Evolutionary conservation across 2,113 vertebrate species (phyloP), one percentile per base, ranked within the genome.

Genomic region (Pygoscelis adeliae): DNA sequence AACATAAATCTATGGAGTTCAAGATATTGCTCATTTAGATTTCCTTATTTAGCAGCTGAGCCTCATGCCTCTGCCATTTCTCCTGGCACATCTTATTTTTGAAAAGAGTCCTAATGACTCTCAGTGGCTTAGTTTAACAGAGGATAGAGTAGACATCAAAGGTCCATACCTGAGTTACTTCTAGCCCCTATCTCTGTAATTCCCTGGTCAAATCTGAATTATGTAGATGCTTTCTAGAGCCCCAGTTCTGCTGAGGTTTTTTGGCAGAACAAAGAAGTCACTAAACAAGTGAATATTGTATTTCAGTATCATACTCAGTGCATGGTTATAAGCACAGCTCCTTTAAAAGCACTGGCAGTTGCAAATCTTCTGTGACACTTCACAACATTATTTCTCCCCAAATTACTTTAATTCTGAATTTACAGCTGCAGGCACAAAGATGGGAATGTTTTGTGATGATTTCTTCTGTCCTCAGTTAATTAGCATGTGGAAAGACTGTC

Each of bases 391-490:
- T 93, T 96, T 96, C 81, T 93, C 58, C 59, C 55, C 71, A 95
- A 49, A 97, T 96, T 92, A 92, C 56, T 92, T 94, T 84, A 95
- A 96, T 95, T 95, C 61, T 87, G 69, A 81, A 81, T 96, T 95
- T 97, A 97, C 94, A 96, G 92, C 93, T 97, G 92, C 90, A 90
- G 87, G 87, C 94, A 82, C 85, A 94, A 96, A 91, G 76, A 96
- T 38, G 17, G 65, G 90, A 93, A 87, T 67, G 65, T 87, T 90
- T 91, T 91, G 72, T 88, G 88, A 73, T 74, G 38, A 96, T 96
- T 94, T 97, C 92, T 96, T 96, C 89, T 96, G 93, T 81, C 84
- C 84, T 95, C 65, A 19, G 83, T 95, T 96, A 95, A 97, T 97
- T 97, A 94, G 69, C 87, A 61, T 63, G 67, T 95, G 79, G 90